Evolutionary conservation across 2,113 vertebrate species (phyloP).

Genomic region (Heterochromis multidens): DNA sequence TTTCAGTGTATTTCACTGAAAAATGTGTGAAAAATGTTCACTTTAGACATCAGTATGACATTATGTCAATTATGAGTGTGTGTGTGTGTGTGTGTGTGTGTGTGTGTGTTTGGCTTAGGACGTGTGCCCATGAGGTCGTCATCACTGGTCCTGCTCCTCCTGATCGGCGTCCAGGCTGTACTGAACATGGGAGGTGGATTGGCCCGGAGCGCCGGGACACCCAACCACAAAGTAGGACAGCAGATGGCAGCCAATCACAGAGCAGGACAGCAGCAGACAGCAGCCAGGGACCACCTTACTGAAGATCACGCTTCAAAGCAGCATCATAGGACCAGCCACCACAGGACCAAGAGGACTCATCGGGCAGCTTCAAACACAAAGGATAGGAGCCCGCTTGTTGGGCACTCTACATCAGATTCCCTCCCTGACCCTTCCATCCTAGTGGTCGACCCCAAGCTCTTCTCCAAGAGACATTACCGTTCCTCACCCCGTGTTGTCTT

Average conservation of each 20-base stretch:
- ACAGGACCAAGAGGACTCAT: slow-evolving; percentile 67
- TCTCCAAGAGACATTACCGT: slow-evolving; percentile 83
- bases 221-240: slow-evolving; percentile 73
- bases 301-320: slow-evolving; percentile 44
- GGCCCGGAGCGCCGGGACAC: slow-evolving; percentile 75
- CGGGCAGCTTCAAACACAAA: slow-evolving; percentile 29
- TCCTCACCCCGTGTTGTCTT: slow-evolving; percentile 93
- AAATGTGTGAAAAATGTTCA: neutral
- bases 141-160: slow-evolving; percentile 92
- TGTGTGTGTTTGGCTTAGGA: slow-evolving; percentile 49
- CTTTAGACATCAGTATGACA: neutral
- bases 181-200: slow-evolving; percentile 84
- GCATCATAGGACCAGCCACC: slow-evolving; percentile 62
- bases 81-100: neutral
- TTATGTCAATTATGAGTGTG: neutral
- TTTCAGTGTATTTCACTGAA: neutral
- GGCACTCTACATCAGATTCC: neutral
- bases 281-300: slow-evolving; percentile 50
- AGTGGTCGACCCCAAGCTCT: slow-evolving; percentile 89
- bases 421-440: slow-evolving; percentile 73
- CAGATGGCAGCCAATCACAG: slow-evolving; percentile 67
- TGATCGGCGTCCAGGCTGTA: slow-evolving; percentile 94
- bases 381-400: slow-evolving; percentile 48
- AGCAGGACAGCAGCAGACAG: slow-evolving; percentile 66
- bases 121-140: slow-evolving; percentile 95